Evolutionary conservation across 2,888 invertebrate species (phyloP).

Genomic region (Choristoneura rosaceana): DNA sequence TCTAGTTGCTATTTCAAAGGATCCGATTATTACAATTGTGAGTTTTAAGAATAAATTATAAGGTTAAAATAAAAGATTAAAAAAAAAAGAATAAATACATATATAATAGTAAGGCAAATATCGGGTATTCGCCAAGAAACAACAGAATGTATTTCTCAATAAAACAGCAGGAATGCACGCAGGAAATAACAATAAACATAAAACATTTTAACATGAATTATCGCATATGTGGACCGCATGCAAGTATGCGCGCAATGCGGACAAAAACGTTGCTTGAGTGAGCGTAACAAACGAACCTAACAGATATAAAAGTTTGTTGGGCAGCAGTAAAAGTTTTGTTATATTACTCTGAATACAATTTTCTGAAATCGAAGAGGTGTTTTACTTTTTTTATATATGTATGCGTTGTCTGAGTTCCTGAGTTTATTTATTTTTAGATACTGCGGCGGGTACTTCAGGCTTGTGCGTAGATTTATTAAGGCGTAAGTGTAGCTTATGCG

Average conservation of each 20-base stretch:
- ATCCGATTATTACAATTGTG: too few relatives aligned
- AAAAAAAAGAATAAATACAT: too few relatives aligned
- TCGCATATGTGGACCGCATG: constrained; percentile 8
- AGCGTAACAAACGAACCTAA: neutral
- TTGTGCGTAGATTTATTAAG: too few relatives aligned
- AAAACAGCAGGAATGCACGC: constrained; percentile 6
- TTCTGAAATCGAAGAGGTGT: neutral
- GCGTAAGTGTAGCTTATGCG: neutral
- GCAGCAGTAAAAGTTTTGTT: neutral
- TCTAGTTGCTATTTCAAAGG: neutral
- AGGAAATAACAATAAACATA: constrained; percentile 19
- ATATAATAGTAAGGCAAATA: too few relatives aligned
- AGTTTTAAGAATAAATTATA: neutral
- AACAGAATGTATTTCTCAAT: neutral
- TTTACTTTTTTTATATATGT: neutral
- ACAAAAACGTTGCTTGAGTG: neutral
- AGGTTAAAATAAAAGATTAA: too few relatives aligned
- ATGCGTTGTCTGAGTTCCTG: neutral
- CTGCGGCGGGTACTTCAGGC: too few relatives aligned
- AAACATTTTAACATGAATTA: constrained; percentile 18
- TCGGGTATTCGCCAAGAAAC: constrained; percentile 4
- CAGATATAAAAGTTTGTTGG: neutral
- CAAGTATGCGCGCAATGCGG: constrained; percentile 16
- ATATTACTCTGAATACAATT: neutral
- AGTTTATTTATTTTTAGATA: neutral